Conservation (phyloP, 2,888 invertebrate species). For the Gortyna flavago region DNA sequence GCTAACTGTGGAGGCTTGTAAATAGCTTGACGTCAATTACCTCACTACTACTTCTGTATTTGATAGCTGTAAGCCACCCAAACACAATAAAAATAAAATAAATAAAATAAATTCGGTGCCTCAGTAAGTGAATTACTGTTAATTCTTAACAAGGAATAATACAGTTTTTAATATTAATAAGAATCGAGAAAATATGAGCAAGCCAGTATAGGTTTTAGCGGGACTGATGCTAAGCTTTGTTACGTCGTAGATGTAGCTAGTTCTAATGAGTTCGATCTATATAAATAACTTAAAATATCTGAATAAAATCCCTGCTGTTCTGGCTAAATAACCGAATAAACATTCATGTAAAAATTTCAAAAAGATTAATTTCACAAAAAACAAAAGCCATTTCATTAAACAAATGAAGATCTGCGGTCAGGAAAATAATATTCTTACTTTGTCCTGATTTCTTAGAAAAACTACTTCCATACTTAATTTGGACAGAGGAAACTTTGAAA, state of each 20-base stretch:
- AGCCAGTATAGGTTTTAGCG: not conserved
- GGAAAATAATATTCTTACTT: not conserved
- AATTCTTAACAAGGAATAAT: no score
- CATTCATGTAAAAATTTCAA: not conserved
- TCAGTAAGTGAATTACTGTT: no score
- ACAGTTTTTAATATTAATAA: not conserved
- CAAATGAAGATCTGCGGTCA: not conserved
- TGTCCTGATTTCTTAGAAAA: not conserved
- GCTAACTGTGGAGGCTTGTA: no score
- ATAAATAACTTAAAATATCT: not conserved
- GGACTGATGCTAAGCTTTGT: not conserved
- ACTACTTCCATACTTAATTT: constrained; percentile 20
- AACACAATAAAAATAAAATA: no score
- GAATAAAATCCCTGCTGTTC: not conserved
- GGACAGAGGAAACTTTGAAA: constrained; percentile 35
- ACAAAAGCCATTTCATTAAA: not conserved
- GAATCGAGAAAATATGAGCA: not conserved
- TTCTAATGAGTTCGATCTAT: not conserved
- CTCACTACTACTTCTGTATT: no score
- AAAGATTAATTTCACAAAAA: not conserved
- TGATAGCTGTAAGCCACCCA: no score
- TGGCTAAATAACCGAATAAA: not conserved
- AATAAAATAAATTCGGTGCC: no score
- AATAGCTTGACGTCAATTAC: no score
- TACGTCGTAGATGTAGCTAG: not conserved